Evolutionary conservation across 1,140 invertebrate species (phyloP), one percentile per base, ranked within the genome.

Genomic region (Bombus affinis): DNA sequence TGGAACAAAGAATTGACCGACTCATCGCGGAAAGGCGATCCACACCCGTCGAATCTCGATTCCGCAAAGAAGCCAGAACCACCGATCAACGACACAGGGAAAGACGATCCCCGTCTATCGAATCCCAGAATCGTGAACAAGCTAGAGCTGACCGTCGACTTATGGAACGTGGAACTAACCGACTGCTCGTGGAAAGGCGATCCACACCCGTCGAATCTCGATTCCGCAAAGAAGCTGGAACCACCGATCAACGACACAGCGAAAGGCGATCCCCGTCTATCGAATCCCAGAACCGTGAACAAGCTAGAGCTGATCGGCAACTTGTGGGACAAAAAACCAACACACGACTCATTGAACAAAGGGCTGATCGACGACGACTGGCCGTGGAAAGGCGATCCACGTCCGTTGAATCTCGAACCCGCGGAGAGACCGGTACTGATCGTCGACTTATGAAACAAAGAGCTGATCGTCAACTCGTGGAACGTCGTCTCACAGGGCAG

Each of bases 271-370:
- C 75, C 28, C 6, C 25, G 25, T 57, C 18, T 9, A 15, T 59
- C 57, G 25, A 59, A 3, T 59, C 57, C 1, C 3, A 28, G 0
- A 28, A 0, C 0, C 57, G 57, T 0, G 28, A 59, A 28, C 25
- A 59, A 59, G 8, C 57, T 12, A 62, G 39, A 42, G 1, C n/a
- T 5, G n/a, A 78, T 28, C 62, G 42, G 0, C 28, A n/a, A 59
- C 39, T n/a, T 0, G 10, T 22, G n/a, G 70, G 65, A 13, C 62
- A 70, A 8, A 59, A 15, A 18, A 3, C 28, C 32, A 18, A 65
- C 28, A 3, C 3, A 9, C 44, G 44, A 18, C 15, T 47, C 44
- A 0, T 47, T 18, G 70, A 74, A 18, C 62, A 81, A 3, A 59
- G 28, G n/a, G 3, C 28, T 25, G 39, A 65, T 15, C 44, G 44